These are phyloP conservation scores for Ochropleura plecta DNA, from an alignment of 2,888 invertebrate species.

Conservation along the genomic window DNA sequence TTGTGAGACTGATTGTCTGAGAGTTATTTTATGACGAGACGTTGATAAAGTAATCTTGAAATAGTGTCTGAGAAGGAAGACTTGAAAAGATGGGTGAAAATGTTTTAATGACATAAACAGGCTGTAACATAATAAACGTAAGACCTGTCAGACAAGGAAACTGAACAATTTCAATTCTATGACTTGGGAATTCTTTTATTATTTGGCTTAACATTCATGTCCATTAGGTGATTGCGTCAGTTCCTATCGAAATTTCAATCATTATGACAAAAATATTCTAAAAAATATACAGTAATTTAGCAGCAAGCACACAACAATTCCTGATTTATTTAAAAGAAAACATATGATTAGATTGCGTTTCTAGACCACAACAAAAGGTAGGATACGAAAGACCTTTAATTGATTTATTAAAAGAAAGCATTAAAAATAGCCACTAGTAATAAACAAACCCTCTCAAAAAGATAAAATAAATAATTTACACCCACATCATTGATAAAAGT, in stretches of 20 bases:
- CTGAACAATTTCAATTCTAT: too few species aligned
- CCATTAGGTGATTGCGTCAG: too few species aligned
- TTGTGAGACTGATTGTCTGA: constrained; percentile 33
- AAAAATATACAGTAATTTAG: too few species aligned
- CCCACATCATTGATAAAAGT: not conserved
- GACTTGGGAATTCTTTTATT: too few species aligned
- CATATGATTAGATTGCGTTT: too few species aligned
- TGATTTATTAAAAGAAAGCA: not conserved
- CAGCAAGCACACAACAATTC: not conserved
- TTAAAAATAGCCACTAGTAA: not conserved
- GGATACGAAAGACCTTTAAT: too few species aligned
- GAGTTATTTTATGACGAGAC: constrained; percentile 16
- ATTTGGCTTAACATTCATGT: too few species aligned
- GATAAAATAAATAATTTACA: not conserved
- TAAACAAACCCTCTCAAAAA: not conserved
- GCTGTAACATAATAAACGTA: too few species aligned
- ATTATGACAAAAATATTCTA: too few species aligned
- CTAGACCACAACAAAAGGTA: not conserved
- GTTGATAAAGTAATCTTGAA: constrained; percentile 7
- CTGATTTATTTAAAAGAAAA: not conserved
- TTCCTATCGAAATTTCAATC: too few species aligned
- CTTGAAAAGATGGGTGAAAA: not conserved
- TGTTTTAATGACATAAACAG: not conserved
- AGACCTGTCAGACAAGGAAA: too few species aligned
- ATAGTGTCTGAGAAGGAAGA: not conserved